Base-by-base conservation (phyloP, 2,797 vertebrate species). In the Orestias chungarensis region DNA sequence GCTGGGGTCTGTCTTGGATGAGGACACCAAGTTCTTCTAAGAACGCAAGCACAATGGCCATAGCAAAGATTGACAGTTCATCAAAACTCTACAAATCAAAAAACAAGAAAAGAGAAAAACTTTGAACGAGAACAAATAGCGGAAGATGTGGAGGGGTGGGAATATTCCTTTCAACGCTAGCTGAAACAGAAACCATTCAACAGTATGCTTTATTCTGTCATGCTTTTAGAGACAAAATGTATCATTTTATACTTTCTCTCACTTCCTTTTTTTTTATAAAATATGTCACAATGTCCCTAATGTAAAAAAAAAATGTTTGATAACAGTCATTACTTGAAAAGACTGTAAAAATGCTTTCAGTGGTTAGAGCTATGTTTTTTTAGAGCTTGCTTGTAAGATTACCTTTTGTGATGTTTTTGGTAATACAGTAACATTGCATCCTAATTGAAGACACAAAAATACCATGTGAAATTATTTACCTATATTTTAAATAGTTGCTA, bases 21-120 rank as follows among this genome's bases (percentile, higher is more conserved):
- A 68, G 78, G 29, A 82, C 80, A 14, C 86, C 68, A 59, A 81
- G 64, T 25, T 90, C 88, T 46, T 69, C 64, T 18, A 76, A 83
- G 77, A 86, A 87, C 4, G 33, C 61, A 5, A 90, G 81, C 62
- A 73, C 79, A 23, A 79, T 78, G 35, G 73, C 71, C 42, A 87
- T 75, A 69, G 84, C 90, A 57, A 82, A 38, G 65, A 86, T 15
- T 29, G 72, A 83, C 59, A 43, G 52, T n/a, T n/a, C n/a, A n/a
- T n/a, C n/a, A 54, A 80, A 76, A 70, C 15, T 8, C 2, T 33
- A 20, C 10, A 46, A 55, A 44, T 59, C 44, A 70, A 61, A 38
- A 27, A 7, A 29, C 1, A 25, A 8, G 54, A 66, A 55, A 81
- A 54, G 18, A 81, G 33, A 49, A 73, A 57, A 6, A 64, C 25